Evolutionary conservation across 2,113 vertebrate genomes (phyloP).

Genomic region (Sebastes fasciatus): DNA sequence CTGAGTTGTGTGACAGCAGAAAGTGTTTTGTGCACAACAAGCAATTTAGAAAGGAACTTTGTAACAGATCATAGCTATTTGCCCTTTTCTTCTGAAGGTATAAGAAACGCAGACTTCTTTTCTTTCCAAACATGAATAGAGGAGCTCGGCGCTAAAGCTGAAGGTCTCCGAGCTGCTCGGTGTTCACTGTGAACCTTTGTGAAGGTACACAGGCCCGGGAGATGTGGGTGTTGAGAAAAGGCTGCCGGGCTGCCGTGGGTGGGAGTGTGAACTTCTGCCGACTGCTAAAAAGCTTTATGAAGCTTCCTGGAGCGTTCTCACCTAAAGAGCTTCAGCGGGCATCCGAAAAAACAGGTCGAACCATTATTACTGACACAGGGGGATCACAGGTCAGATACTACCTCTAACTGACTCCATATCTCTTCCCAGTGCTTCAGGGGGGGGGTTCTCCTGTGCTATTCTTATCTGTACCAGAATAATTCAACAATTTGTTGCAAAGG

Average conservation of each 20-base stretch:
- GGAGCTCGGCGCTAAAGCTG: background rate
- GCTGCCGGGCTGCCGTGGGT: constrained; percentile 49
- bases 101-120: background rate
- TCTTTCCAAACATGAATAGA: constrained; percentile 16
- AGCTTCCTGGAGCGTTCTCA: constrained; percentile 24
- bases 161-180: background rate
- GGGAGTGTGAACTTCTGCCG: constrained; percentile 62
- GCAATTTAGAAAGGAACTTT: constrained; percentile 27
- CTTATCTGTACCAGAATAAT: background rate
- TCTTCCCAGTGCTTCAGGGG: background rate
- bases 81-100: constrained; percentile 13
- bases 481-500: background rate
- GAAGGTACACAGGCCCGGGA: constrained; percentile 32
- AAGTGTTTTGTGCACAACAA: constrained; percentile 17
- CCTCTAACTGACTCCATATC: background rate
- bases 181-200: constrained; percentile 57
- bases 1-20: constrained; percentile 2
- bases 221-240: constrained; percentile 57
- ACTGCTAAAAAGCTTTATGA: constrained; percentile 57
- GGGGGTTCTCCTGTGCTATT: constrained; percentile 7
- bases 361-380: constrained; percentile 8
- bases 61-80: constrained; percentile 8
- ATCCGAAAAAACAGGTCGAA: constrained; percentile 9
- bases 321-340: constrained; percentile 35
- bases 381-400: constrained; percentile 10